Evolutionary conservation across 2,888 invertebrate species (phyloP).

Genomic region (Drosophila cognata): DNA sequence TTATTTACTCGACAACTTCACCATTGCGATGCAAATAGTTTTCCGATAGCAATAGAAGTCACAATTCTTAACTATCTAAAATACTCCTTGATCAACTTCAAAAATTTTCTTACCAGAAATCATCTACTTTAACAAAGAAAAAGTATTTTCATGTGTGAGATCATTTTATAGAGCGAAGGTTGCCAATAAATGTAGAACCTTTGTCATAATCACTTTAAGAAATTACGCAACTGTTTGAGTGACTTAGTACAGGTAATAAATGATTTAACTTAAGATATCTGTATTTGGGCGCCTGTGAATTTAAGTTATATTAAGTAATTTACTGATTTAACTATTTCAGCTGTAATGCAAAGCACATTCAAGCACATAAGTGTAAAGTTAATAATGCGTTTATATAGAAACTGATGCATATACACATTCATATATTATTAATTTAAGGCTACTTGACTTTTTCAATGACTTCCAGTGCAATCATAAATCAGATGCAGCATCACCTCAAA

Average conservation of each 20-base stretch:
- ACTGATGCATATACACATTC: slow-evolving; percentile 3
- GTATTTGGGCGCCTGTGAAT: slow-evolving; percentile 37
- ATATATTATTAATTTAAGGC: slow-evolving; percentile 64
- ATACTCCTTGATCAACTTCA: background rate
- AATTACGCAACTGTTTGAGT: background rate
- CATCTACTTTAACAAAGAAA: background rate
- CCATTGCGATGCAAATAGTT: background rate
- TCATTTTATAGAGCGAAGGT: background rate
- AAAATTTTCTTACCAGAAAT: background rate
- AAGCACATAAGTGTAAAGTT: slow-evolving; percentile 12
- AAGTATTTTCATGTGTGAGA: background rate
- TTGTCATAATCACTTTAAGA: background rate
- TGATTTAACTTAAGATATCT: background rate
- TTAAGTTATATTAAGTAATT: slow-evolving; percentile 34
- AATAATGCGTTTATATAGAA: slow-evolving; percentile 23
- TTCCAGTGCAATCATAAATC: slow-evolving; percentile 72
- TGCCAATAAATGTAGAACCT: background rate
- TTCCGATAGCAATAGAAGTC: too few species aligned
- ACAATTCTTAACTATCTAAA: background rate
- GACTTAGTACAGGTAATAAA: background rate
- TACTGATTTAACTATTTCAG: slow-evolving; percentile 29
- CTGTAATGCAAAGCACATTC: slow-evolving; percentile 34
- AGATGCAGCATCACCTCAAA: slow-evolving; percentile 36
- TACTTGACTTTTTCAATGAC: slow-evolving; percentile 79
- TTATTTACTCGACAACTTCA: background rate